Base-by-base conservation (phyloP, 2,113 vertebrate genomes). In the Xiphophorus maculatus region DNA sequence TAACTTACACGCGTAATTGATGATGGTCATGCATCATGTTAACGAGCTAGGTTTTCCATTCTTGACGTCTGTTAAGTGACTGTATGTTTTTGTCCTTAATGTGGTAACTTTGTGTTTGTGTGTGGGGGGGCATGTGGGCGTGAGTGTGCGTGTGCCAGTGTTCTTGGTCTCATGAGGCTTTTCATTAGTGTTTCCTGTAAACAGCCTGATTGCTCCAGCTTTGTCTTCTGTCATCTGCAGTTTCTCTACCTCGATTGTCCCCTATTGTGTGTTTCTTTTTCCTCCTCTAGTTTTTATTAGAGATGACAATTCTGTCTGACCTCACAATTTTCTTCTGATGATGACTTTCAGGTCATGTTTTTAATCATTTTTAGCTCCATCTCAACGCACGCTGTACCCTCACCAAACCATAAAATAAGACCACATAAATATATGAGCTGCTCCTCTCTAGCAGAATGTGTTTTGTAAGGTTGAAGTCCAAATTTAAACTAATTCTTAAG, bases 181-280 rank as follows among this genome's bases (percentile, higher is more conserved):
- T 90, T 91, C 84, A 88, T 90, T 85, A 83, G 85, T 84, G 87
- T 88, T 91, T 83, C 66, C 81, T 71, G 70, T 68, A 86, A 60
- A 86, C 69, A 58, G 83, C 87, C 83, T 82, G 66, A 84, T 83
- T 87, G 85, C 87, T 75, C 75, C 75, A 71, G 71, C 88, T 79
- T 82, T 74, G 79, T 83, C 80, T 75, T 81, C 61, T 66, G 71
- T 90, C 80, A 81, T 84, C 83, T 85, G 66, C 33, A 3, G 51
- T 64, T n/a, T 66, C 12, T 67, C 35, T 11, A 42, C 10, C 15
- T 63, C 30, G 15, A 12, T 30, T 58, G 51, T 25, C 22, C 22
- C 10, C 22, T 44, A 27, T 17, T 69, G 4, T 28, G 9, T 37
- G 35, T 68, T 42, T 67, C 28, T 5, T 67, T 29, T 63, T 32